A percentile compares a stretch with the other conserved stretches of the same genome.
phyloP scores from a whole-genome alignment of 1,140 invertebrate species.

The Ectropis grisescens region DNA sequence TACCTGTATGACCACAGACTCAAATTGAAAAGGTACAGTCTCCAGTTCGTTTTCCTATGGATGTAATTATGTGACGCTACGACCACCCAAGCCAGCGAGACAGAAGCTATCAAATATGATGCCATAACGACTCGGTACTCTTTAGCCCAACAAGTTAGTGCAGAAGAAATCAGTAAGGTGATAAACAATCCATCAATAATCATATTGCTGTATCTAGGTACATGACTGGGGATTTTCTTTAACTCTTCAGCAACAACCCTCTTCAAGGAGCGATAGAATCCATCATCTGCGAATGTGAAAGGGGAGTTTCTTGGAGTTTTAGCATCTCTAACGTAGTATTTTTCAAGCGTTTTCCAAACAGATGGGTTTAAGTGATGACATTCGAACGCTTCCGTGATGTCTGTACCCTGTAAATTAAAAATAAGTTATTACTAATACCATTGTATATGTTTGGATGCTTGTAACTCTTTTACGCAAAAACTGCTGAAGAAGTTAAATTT shows the following conservation, averaged over 20 bases:
- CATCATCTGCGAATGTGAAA: constrained; percentile 77
- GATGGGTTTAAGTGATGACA: constrained; percentile 71
- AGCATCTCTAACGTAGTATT: constrained; percentile 74
- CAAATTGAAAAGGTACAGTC: constrained; percentile 86
- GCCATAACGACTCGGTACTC: constrained; percentile 28
- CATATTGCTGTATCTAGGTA: constrained; percentile 18
- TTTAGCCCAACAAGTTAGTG: constrained; percentile 28
- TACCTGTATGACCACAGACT: constrained; percentile 75
- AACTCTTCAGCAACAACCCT: constrained; percentile 69
- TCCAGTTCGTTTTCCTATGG: constrained; percentile 83
- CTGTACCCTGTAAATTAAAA: constrained; percentile 69
- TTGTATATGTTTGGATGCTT: not conserved
- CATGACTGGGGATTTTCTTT: constrained; percentile 38
- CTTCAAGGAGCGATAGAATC: constrained; percentile 80
- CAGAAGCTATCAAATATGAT: constrained; percentile 33
- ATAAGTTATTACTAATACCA: not conserved
- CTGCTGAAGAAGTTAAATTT: too few species aligned
- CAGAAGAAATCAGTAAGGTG: constrained; percentile 24
- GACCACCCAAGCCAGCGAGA: constrained; percentile 71
- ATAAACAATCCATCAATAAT: constrained; percentile 40
- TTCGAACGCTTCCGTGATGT: constrained; percentile 85
- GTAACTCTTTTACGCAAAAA: too few species aligned
- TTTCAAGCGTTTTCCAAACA: constrained; percentile 70
- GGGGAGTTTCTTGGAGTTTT: constrained; percentile 72
- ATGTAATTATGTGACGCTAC: constrained; percentile 85